Percentiles rank a stretch among this genome's conserved stretches.
These are phyloP conservation scores for Oreohelix idahoensis DNA, from an alignment of 1,140 invertebrate species.

Conservation along the genomic window DNA sequence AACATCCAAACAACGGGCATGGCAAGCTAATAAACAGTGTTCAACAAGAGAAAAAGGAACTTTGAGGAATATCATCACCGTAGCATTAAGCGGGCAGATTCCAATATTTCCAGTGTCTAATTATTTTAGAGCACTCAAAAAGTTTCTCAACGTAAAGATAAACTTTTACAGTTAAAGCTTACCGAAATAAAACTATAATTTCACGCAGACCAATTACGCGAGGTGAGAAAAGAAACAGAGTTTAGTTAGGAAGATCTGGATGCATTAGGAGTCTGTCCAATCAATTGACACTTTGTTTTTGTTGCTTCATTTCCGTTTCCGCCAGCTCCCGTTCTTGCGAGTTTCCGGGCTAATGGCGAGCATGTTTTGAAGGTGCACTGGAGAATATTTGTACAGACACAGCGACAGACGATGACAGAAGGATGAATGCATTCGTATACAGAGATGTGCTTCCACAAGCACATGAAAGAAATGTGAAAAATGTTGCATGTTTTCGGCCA, in stretches of 20 bases:
- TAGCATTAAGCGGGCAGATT: neutral
- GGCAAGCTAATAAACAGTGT: too few relatives aligned
- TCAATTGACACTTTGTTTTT: neutral
- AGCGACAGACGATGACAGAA: neutral
- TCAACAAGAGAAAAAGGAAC: too few relatives aligned
- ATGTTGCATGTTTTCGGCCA: too few relatives aligned
- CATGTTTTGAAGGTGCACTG: neutral
- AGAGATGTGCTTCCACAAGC: neutral
- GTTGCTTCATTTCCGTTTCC: constrained; percentile 14
- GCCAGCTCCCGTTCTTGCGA: neutral
- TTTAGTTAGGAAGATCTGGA: neutral
- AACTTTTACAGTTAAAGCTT: neutral
- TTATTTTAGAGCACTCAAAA: constrained; percentile 1
- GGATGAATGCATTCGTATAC: neutral
- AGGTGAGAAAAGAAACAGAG: neutral
- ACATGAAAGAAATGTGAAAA: too few relatives aligned
- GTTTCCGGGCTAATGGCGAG: constrained; percentile 4
- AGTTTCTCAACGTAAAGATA: neutral
- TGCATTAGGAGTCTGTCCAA: neutral
- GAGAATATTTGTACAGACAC: neutral
- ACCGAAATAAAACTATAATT: neutral
- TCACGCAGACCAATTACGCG: neutral
- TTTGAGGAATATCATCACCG: neutral
- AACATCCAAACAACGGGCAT: too few relatives aligned
- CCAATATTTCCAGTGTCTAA: neutral